phyloP scores from a whole-genome alignment of 2,113 vertebrate species.

The Chionomys nivalis region DNA sequence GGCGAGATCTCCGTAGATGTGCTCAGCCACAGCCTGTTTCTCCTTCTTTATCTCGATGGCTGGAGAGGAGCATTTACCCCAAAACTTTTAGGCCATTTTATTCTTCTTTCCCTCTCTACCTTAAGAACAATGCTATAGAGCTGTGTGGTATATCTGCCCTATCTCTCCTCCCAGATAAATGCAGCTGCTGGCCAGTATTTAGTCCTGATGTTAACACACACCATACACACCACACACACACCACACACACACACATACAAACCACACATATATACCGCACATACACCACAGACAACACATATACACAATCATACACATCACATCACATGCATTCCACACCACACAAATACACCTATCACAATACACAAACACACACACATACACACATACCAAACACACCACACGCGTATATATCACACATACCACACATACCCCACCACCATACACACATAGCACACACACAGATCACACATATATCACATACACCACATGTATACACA shows the following conservation, averaged over 20 bases:
- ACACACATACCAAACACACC: no score
- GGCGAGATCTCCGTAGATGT: neutral
- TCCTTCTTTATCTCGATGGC: neutral
- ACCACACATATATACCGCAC: neutral
- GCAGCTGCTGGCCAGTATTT: neutral
- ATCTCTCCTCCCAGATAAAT: neutral
- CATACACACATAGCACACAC: no score
- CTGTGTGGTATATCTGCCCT: accelerated
- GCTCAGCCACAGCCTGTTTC: neutral
- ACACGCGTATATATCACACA: neutral
- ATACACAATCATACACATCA: no score
- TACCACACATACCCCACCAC: no score
- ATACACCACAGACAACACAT: neutral
- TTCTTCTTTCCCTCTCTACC: neutral
- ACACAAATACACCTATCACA: no score
- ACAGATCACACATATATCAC: no score
- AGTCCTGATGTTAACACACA: neutral
- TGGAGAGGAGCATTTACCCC: neutral
- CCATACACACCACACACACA: neutral
- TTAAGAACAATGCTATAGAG: neutral
- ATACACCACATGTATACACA: no score
- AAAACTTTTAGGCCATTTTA: neutral
- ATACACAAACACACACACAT: neutral
- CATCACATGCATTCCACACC: neutral
- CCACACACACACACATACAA: neutral